These are phyloP conservation scores for Cyphomyrus discorhynchus DNA, from an alignment of 2,113 vertebrate species.

Conservation along the genomic window DNA sequence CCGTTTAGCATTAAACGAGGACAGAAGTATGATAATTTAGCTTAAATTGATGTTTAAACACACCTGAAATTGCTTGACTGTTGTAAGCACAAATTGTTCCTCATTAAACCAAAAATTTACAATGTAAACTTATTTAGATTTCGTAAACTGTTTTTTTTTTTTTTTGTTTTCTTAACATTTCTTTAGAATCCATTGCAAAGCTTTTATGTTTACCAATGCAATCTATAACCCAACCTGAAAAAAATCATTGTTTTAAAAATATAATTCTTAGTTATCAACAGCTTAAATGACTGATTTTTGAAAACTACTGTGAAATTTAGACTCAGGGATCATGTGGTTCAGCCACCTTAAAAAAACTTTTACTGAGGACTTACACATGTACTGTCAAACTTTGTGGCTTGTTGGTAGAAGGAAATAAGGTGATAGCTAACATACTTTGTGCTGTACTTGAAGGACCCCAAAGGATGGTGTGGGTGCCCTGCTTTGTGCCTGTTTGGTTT, in stretches of 20 bases:
- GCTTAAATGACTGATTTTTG: neutral
- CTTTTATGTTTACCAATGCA: neutral
- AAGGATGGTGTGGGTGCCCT: neutral
- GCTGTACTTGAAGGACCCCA: neutral
- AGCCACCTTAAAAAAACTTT: constrained; percentile 7
- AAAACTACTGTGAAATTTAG: neutral
- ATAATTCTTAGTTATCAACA: neutral
- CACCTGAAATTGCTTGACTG: neutral
- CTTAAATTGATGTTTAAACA: neutral
- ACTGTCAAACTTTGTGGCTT: constrained; percentile 8
- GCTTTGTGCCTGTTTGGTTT: neutral
- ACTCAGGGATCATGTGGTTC: constrained; percentile 1
- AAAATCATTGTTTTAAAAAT: neutral
- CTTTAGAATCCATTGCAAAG: neutral
- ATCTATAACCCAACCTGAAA: neutral
- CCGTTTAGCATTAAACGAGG: neutral
- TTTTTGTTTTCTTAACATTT: neutral
- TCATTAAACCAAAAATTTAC: neutral
- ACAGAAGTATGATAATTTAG: neutral
- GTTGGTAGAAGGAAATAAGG: neutral
- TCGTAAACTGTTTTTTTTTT: neutral
- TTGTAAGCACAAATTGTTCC: neutral
- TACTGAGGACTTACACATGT: neutral
- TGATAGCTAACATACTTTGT: neutral
- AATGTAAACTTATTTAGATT: neutral